Conservation (phyloP, 2,797 vertebrate genomes). For the Argyrosomus regius region DNA sequence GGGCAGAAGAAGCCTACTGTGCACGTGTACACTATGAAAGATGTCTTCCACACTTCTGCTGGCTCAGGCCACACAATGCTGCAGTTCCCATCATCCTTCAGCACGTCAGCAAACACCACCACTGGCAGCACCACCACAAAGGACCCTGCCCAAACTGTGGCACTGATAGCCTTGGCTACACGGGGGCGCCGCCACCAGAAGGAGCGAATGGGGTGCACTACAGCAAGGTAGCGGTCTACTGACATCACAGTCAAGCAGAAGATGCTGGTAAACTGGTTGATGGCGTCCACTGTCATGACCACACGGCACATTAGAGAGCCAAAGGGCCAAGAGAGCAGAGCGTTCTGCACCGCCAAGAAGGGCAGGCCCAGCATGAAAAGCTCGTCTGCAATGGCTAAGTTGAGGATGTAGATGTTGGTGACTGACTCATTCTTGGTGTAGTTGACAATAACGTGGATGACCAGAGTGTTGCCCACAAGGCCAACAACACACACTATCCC, state of each 20-base stretch:
- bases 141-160: constrained; percentile 90
- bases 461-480: constrained; percentile 91
- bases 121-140: constrained; percentile 93
- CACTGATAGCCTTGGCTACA: constrained; percentile 91
- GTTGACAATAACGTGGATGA: constrained; percentile 93
- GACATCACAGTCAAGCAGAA: constrained; percentile 97
- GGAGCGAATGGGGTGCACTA: constrained; percentile 93
- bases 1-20: constrained; percentile 94
- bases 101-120: constrained; percentile 91
- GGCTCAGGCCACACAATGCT: constrained; percentile 97
- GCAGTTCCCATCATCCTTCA: constrained; percentile 91
- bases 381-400: constrained; percentile 94
- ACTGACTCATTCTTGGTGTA: constrained; percentile 94
- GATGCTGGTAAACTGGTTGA: constrained; percentile 98
- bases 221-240: constrained; percentile 94
- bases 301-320: constrained; percentile 92
- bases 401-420: constrained; percentile 97
- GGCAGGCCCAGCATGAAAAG: constrained; percentile 96
- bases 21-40: constrained; percentile 93
- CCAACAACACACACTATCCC: constrained; percentile 90
- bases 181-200: constrained; percentile 91
- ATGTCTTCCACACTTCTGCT: constrained; percentile 90
- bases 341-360: constrained; percentile 94
- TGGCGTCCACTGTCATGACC: constrained; percentile 94
- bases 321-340: constrained; percentile 95